Conservation (phyloP, 2,888 invertebrate genomes). For the Crocallis elinguaria region DNA sequence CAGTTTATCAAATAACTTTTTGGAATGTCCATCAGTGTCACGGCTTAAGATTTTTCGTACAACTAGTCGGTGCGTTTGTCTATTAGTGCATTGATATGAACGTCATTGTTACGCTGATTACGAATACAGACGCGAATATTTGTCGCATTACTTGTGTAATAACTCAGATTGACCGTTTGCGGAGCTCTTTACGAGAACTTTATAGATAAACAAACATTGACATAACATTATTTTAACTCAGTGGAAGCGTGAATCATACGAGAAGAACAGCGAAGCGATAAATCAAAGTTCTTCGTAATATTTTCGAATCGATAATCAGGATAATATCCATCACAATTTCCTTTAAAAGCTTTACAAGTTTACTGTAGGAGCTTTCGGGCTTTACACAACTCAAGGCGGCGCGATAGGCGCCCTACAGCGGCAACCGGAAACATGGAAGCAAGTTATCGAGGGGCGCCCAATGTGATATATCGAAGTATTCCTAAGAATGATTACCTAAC, state of each 20-base stretch:
- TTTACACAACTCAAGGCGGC: conserved; percentile 23
- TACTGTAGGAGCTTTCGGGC: conserved; percentile 15
- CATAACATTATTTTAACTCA: too few species aligned
- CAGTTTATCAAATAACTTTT: too few species aligned
- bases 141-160: too few species aligned
- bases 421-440: conserved; percentile 52
- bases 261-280: neutral
- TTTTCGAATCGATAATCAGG: neutral
- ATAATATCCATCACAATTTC: conserved; percentile 12
- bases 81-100: too few species aligned
- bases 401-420: conserved; percentile 21
- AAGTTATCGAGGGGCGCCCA: conserved; percentile 65
- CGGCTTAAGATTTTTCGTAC: too few species aligned
- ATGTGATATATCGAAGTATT: conserved; percentile 74
- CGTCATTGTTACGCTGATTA: too few species aligned
- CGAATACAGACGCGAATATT: too few species aligned
- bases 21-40: too few species aligned
- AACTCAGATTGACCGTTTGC: too few species aligned
- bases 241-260: neutral
- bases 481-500: conserved; percentile 68
- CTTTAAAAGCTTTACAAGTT: conserved; percentile 19
- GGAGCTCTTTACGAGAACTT: too few species aligned
- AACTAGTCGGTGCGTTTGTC: too few species aligned
- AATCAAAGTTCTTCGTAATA: neutral
- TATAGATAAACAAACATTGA: too few species aligned